These are phyloP conservation scores for Diacarnus erythraeanus DNA, from an alignment of 37 sponge, comb jelly and placozoan species.

Conservation along the genomic window DNA sequence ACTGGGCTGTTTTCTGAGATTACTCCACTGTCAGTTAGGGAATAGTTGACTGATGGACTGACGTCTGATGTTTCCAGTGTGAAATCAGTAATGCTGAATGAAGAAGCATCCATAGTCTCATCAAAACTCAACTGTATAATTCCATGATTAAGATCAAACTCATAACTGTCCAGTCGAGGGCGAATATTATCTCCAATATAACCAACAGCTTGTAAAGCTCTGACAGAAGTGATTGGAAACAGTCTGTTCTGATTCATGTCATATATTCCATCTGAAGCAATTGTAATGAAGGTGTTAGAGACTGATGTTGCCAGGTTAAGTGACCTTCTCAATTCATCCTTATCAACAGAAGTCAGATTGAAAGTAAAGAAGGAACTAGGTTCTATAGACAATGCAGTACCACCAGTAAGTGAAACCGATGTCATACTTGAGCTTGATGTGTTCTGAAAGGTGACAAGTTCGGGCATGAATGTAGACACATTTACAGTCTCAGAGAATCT, in stretches of 20 bases:
- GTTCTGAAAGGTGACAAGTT: constrained; percentile 66
- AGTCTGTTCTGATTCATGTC: constrained; percentile 86
- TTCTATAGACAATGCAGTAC: constrained; percentile 22
- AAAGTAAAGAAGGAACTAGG: constrained; percentile 49
- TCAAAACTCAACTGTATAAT: constrained; percentile 66
- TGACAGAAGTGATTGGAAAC: constrained; percentile 61
- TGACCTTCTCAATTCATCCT: constrained; percentile 49
- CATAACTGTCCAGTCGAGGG: constrained; percentile 46
- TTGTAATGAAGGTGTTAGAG: constrained; percentile 72
- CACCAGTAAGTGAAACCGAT: constrained; percentile 61
- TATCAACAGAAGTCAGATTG: constrained; percentile 37
- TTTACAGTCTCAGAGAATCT: constrained; percentile 88
- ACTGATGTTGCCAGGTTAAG: constrained; percentile 39
- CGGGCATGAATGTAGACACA: constrained; percentile 49
- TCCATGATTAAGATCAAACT: constrained; percentile 77
- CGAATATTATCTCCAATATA: constrained; percentile 62
- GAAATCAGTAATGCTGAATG: constrained; percentile 45
- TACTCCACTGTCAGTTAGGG: constrained; percentile 60
- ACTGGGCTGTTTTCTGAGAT: constrained; percentile 60
- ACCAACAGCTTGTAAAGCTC: constrained; percentile 39
- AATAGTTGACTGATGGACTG: constrained; percentile 30
- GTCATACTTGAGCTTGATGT: not conserved
- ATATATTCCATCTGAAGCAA: constrained; percentile 71
- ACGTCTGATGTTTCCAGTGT: constrained; percentile 15
- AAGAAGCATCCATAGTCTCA: constrained; percentile 81